Conservation (phyloP, 2,888 invertebrate genomes). For the Oegoconia quadripuncta region DNA sequence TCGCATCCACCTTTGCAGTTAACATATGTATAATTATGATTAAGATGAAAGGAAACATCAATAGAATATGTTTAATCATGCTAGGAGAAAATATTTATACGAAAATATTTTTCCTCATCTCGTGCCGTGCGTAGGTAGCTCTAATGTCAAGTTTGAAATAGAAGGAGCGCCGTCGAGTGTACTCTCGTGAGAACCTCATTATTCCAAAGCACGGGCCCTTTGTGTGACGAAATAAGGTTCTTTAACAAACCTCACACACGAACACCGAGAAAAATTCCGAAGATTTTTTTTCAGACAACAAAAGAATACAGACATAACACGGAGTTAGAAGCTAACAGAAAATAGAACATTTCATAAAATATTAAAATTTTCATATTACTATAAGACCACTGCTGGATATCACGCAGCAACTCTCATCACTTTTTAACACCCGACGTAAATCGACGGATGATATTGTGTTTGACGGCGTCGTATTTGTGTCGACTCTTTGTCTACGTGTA, state of each 20-base stretch:
- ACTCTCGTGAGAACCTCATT: constrained; percentile 66
- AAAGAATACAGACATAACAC: not conserved
- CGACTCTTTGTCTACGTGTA: too few relatives aligned
- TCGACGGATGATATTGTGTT: too few relatives aligned
- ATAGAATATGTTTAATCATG: too few relatives aligned
- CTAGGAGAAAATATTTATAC: constrained; percentile 9
- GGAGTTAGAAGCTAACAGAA: too few relatives aligned
- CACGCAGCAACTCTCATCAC: too few relatives aligned
- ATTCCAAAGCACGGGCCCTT: constrained; percentile 73
- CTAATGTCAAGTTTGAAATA: constrained; percentile 65
- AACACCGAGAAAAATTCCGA: constrained; percentile 5
- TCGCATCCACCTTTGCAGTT: too few relatives aligned
- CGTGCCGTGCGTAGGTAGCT: constrained; percentile 37
- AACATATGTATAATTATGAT: not conserved
- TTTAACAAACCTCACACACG: constrained; percentile 70
- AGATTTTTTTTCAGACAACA: not conserved
- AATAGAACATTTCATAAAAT: too few relatives aligned
- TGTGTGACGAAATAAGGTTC: constrained; percentile 74
- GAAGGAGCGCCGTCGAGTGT: constrained; percentile 53
- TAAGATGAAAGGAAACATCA: not conserved
- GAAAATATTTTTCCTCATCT: constrained; percentile 24
- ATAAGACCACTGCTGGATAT: too few relatives aligned
- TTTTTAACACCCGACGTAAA: too few relatives aligned
- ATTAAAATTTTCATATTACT: too few relatives aligned
- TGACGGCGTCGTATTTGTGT: too few relatives aligned